Evolutionary conservation across 2,797 vertebrate species (phyloP), one percentile per base, ranked within the genome.

Genomic region (Luscinia megarhynchos): DNA sequence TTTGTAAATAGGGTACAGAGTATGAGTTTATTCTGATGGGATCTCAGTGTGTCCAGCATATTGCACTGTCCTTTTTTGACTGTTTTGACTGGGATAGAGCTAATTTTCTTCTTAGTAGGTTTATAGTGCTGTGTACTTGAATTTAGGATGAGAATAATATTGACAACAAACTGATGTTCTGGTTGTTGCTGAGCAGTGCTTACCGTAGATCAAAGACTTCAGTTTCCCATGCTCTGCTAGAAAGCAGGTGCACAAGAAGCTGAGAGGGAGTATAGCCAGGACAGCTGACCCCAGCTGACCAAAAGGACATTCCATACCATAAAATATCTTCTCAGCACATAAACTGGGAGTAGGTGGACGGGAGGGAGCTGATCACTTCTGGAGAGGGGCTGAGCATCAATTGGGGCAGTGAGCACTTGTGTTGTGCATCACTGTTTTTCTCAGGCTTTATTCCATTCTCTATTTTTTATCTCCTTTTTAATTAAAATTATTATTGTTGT

Each of bases 351-450:
- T 23, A 48, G 40, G 38, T 53, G 40, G 36, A 15, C 43, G 34
- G 40, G 27, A 64, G 16, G 17, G n/a, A 14, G 38, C 38, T 4
- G 10, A 9, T 69, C 8, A 3, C n/a, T 38, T 17, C n/a, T 29
- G 17, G 45, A 18, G n/a, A 51, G 12, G 46, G 54, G n/a, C 45
- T 61, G 40, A 53, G 40, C 63, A 24, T 40, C 0, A 0, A 9
- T 20, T 1, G 1, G 40, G 46, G 17, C 20, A 30, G 18, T 24
- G 66, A 78, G 53, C 22, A 41, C 2, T 41, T 59, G 15, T 72
- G 27, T 53, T 78, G 22, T 72, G 46, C 40, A 41, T 41, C 6
- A 3, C 30, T 58, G 45, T 48, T 78, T 66, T 73, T 48, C 66
- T 48, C 59, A 22, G 22, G 34, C 36, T 73, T 66, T 78, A 48